Evolutionary conservation across 2,888 invertebrate species (phyloP).

Genomic region (Mythimna ferrago): DNA sequence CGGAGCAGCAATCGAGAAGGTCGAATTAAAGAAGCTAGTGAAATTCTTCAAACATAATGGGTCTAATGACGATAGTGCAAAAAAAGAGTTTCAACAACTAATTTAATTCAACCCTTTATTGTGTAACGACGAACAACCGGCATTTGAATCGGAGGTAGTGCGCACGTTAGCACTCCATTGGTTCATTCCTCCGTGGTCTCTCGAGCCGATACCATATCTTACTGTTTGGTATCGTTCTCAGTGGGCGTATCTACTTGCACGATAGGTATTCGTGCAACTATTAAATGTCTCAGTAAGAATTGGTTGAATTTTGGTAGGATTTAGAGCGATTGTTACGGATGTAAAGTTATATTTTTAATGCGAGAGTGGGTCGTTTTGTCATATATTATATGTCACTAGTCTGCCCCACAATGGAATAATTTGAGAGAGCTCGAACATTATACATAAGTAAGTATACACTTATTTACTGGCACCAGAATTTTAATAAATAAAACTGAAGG

Average conservation of each 20-base stretch:
- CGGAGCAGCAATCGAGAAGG: slow-evolving; percentile 1
- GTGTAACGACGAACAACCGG: neutral
- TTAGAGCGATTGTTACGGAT: slow-evolving; percentile 68
- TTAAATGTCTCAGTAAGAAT: slow-evolving; percentile 39
- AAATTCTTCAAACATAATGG: neutral
- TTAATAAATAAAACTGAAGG: slow-evolving; percentile 12
- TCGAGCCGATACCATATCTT: slow-evolving; percentile 23
- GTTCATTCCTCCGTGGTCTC: slow-evolving; percentile 24
- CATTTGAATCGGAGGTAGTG: neutral
- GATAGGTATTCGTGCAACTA: slow-evolving; percentile 30
- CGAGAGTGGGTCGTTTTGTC: slow-evolving; percentile 42
- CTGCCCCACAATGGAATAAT: slow-evolving; percentile 42
- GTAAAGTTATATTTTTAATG: slow-evolving; percentile 64
- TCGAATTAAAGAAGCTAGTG: neutral
- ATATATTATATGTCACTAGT: slow-evolving; percentile 32
- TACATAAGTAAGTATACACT: neutral
- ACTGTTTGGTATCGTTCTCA: slow-evolving; percentile 33
- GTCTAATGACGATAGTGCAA: neutral
- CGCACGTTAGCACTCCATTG: slow-evolving; percentile 22
- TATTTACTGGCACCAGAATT: slow-evolving; percentile 22
- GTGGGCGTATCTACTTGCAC: slow-evolving; percentile 30
- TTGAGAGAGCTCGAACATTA: slow-evolving; percentile 24
- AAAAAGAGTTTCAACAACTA: neutral
- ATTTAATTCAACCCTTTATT: neutral
- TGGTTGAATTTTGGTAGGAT: slow-evolving; percentile 60